Percentiles rank a stretch among this genome's conserved stretches.
Evolutionary conservation across 2,113 vertebrate species (phyloP).

Genomic region (Aspiorhynchus laticeps): DNA sequence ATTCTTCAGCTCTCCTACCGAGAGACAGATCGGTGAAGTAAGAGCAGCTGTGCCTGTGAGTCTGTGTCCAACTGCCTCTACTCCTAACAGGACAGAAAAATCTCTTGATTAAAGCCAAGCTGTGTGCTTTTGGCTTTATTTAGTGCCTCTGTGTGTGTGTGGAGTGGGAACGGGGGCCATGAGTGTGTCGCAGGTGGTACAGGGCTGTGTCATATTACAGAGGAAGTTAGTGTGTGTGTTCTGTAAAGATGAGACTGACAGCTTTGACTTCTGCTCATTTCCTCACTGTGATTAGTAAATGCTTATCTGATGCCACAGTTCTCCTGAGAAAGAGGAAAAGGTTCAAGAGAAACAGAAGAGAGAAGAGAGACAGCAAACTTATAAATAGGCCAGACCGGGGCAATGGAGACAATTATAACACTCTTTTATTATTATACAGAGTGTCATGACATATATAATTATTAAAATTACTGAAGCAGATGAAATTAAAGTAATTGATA

Average conservation of each 20-base stretch:
- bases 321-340: not conserved
- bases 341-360: not conserved
- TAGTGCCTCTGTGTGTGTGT: not conserved
- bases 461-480: too few relatives aligned
- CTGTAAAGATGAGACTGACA: conserved; percentile 17
- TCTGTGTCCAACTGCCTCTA: conserved; percentile 14
- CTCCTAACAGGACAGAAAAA: not conserved
- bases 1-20: not conserved
- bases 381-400: not conserved
- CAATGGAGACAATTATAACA: not conserved
- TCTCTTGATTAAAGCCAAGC: not conserved
- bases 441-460: not conserved
- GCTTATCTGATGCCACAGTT: conserved; percentile 27
- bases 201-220: not conserved
- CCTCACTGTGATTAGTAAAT: conserved; percentile 30
- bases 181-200: conserved; percentile 32
- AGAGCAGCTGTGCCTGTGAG: not conserved
- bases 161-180: not conserved
- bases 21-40: not conserved
- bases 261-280: conserved; percentile 40
- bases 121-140: conserved; percentile 23
- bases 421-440: not conserved
- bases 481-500: too few relatives aligned
- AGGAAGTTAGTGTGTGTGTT: conserved; percentile 21
- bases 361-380: not conserved